phyloP scores from a whole-genome alignment of 2,113 vertebrate species.

The Podocnemis expansa region DNA sequence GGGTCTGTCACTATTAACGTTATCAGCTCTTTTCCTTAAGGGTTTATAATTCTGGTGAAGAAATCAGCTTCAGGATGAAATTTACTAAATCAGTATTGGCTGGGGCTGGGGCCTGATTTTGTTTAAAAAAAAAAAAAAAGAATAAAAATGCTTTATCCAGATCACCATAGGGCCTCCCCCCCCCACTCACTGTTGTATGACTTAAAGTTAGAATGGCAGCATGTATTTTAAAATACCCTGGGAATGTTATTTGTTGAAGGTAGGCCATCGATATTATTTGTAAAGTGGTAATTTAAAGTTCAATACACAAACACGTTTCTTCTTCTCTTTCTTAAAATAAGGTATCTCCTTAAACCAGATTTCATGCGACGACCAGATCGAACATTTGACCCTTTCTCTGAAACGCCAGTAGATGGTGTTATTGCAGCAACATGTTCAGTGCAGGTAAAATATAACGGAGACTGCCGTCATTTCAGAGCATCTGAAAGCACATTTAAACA shows the following conservation, averaged over 20 bases:
- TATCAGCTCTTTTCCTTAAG: slow-evolving; percentile 46
- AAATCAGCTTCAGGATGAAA: slow-evolving; percentile 31
- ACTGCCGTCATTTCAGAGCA: background rate
- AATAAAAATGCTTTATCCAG: background rate
- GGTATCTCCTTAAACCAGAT: slow-evolving; percentile 95
- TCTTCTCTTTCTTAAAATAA: slow-evolving; percentile 54
- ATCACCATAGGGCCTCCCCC: rapidly evolving
- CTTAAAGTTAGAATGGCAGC: background rate
- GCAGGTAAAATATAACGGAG: slow-evolving; percentile 80
- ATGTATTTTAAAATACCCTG: background rate
- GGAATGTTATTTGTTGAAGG: background rate
- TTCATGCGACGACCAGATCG: slow-evolving; percentile 97
- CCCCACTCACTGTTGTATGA: background rate
- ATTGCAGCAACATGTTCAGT: slow-evolving; percentile 98
- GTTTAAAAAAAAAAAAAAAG: background rate
- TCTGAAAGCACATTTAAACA: background rate
- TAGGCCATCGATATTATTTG: background rate
- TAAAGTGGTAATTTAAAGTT: background rate
- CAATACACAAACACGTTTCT: background rate
- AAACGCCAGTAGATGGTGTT: slow-evolving; percentile 98
- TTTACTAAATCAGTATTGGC: background rate
- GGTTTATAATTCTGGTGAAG: background rate
- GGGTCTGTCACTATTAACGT: slow-evolving; percentile 41
- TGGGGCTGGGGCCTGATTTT: background rate
- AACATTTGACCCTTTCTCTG: slow-evolving; percentile 98